Evolutionary conservation across 2,888 invertebrate species (phyloP), one percentile per base, ranked within the genome.

Genomic region (Colostygia pectinataria): DNA sequence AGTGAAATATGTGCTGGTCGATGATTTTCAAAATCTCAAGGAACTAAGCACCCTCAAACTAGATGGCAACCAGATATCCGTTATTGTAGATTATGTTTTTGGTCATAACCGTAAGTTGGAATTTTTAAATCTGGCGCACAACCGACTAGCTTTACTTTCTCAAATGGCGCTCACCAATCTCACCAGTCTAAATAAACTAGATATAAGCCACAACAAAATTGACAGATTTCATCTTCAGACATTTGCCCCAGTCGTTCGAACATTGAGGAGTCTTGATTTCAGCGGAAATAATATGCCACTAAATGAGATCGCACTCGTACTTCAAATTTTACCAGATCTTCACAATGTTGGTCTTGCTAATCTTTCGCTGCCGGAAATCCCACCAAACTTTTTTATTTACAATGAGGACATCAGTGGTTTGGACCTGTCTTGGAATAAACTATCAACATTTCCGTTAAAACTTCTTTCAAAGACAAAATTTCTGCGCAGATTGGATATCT

Each of bases 1-100:
- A 48, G 94, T 96, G 74, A 95, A 95, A 80, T 95, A 94, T 78
- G 82, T 95, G 41, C 93, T 93, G 58, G 90, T 92, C 34, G 94
- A 95, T 67, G 95, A 95, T 74, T 95, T 94, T 73, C 90, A 91
- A 61, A 94, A 93, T 70, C 88, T 95, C 36, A 93, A 92, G 65
- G 92, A 92, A 51, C 80, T 95, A 24, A 92, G 91, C 68, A 92
- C 84, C 60, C 82, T 95, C 33, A 91, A 91, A 61, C 82, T 96
- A 56, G 95, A 96, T 65, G 95, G 95, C 12, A 96, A 96, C 84
- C 93, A 94, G 74, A 78, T 96, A 60, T 94, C 95, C 1, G 94
- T 95, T 9, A 91, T 95, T 40, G 91, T 95, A 34, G 94, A 95
- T 77, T 90, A 93, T 69, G 93, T 94, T 63, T 95, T 95, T 68